phyloP scores from a whole-genome alignment of 2,113 vertebrate genomes.

The Eublepharis macularius region DNA sequence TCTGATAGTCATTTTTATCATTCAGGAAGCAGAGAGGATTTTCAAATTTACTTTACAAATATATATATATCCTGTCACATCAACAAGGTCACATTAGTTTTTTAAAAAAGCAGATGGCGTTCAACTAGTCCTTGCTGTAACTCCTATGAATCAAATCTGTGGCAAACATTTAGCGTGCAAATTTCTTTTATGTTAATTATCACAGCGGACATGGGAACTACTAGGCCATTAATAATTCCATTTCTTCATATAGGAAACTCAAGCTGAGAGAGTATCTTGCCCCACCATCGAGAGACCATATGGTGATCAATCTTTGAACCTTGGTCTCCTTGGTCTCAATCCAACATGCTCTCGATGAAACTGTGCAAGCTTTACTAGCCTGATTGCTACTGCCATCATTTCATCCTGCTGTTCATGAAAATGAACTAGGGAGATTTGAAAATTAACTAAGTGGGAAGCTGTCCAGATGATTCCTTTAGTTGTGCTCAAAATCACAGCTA shows the following conservation, averaged over 20 bases:
- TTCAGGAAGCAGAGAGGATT: conserved; percentile 33
- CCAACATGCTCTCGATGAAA: not conserved
- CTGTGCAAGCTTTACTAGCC: not conserved
- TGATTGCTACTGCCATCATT: not conserved
- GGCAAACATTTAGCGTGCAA: not conserved
- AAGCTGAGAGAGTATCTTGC: not conserved
- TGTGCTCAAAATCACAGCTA: not conserved
- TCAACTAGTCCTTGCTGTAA: not conserved
- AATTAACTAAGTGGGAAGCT: conserved; percentile 8
- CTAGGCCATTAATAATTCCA: not conserved
- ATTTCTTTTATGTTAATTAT: not conserved
- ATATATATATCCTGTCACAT: not conserved
- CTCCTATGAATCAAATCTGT: not conserved
- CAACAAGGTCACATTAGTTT: conserved; percentile 23
- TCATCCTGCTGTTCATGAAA: conserved; percentile 11
- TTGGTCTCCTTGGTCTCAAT: not conserved
- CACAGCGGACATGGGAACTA: not conserved
- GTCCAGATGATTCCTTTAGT: not conserved
- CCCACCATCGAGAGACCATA: not conserved
- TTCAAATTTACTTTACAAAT: conserved; percentile 32
- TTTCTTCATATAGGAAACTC: not conserved
- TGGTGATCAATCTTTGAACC: not conserved
- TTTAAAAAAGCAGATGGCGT: not conserved
- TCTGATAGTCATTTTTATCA: not conserved
- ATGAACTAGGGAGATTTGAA: not conserved